A percentile compares a stretch with the other conserved stretches of the same genome.
These are phyloP conservation scores for Poecilia picta DNA, from an alignment of 2,797 vertebrate species.

Conservation along the genomic window DNA sequence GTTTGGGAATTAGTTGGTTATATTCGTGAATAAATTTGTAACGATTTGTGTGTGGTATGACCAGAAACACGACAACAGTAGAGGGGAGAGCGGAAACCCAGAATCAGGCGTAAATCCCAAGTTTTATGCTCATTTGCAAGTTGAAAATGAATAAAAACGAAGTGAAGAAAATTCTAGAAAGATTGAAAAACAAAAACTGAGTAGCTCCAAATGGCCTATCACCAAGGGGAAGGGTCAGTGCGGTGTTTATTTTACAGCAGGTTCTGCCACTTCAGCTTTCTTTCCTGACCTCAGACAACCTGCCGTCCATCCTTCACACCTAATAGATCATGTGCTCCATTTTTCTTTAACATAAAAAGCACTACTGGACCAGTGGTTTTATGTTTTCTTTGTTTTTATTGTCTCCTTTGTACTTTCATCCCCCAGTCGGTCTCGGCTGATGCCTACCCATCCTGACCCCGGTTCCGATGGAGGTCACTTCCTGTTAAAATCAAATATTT, in stretches of 20 bases:
- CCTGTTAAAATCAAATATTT: not conserved
- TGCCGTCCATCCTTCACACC: too few relatives aligned
- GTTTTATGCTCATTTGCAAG: not conserved
- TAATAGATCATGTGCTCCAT: not conserved
- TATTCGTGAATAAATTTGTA: not conserved
- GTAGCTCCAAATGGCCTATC: not conserved
- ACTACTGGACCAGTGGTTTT: not conserved
- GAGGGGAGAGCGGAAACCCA: not conserved
- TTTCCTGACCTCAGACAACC: not conserved
- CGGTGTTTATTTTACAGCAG: not conserved
- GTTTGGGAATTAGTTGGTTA: constrained; percentile 1
- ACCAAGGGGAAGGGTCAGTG: not conserved
- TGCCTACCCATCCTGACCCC: not conserved
- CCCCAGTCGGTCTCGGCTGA: not conserved
- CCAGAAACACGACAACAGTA: not conserved
- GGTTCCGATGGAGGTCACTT: not conserved
- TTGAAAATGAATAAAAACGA: not conserved
- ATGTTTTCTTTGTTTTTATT: not conserved
- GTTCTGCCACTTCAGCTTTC: not conserved
- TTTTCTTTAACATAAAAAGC: not conserved
- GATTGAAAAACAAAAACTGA: not conserved
- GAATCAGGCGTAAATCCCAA: not conserved
- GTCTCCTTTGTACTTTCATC: not conserved
- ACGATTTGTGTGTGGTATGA: not conserved
- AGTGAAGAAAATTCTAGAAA: not conserved